Conservation (phyloP, 2,113 vertebrate species). For the Polyodon spathula region DNA sequence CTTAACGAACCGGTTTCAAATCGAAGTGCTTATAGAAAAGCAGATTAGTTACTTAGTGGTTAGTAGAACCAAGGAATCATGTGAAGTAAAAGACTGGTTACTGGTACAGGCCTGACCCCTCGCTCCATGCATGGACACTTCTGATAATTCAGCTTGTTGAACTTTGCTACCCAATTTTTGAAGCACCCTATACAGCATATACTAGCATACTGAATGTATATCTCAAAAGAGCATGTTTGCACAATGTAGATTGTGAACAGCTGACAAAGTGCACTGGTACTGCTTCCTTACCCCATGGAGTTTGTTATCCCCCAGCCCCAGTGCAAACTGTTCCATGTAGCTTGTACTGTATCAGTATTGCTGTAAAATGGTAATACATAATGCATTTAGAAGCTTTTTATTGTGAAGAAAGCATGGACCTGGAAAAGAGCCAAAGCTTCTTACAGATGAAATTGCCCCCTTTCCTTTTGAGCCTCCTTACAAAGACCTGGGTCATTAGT, state of each 20-base stretch:
- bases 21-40: too few species aligned
- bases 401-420: slow-evolving; percentile 23
- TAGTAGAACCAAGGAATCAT: too few species aligned
- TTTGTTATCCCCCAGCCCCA: background rate
- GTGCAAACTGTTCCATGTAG: background rate
- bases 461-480: slow-evolving; percentile 37
- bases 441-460: slow-evolving; percentile 25
- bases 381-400: slow-evolving; percentile 9
- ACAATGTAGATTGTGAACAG: background rate
- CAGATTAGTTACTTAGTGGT: too few species aligned
- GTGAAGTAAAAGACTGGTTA: too few species aligned
- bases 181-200: too few species aligned
- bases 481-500: slow-evolving; percentile 54
- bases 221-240: too few species aligned
- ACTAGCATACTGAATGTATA: too few species aligned
- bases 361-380: background rate
- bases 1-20: too few species aligned
- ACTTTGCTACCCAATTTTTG: too few species aligned
- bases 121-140: too few species aligned
- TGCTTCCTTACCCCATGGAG: background rate
- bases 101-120: too few species aligned
- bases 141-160: too few species aligned
- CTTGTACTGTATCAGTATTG: background rate
- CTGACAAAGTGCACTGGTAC: background rate
- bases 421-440: slow-evolving; percentile 28